A percentile compares a stretch with the other conserved stretches of the same genome.
Conservation (phyloP, 2,797 vertebrate genomes). For the Malacoctenus gilli region DNA sequence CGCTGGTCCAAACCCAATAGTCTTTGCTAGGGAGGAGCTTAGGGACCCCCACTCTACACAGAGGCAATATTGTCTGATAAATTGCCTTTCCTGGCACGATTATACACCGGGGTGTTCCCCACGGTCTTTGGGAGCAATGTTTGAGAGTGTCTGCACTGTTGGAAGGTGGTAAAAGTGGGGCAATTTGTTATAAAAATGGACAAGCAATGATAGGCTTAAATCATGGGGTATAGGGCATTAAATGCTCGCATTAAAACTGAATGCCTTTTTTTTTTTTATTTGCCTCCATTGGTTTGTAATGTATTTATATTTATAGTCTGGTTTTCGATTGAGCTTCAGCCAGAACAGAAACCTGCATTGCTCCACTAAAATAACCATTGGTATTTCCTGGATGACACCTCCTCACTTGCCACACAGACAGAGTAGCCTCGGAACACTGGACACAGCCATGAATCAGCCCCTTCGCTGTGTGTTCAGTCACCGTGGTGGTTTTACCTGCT, state of each 20-base stretch:
- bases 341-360: no score
- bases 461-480: conserved; percentile 10
- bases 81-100: conserved; percentile 75
- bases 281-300: conserved; percentile 4
- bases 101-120: conserved; percentile 69
- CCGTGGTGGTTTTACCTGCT: background rate
- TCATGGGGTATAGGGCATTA: conserved; percentile 26
- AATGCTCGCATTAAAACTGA: conserved; percentile 31
- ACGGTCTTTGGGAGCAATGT: conserved; percentile 59
- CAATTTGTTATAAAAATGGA: conserved; percentile 56
- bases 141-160: conserved; percentile 55
- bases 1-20: conserved; percentile 67
- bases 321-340: no score
- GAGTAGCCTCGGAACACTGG: no score
- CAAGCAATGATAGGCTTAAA: conserved; percentile 49
- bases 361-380: no score
- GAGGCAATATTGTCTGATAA: conserved; percentile 80
- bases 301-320: conserved; percentile 1
- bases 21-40: conserved; percentile 60
- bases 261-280: background rate
- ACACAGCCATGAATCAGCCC: conserved; percentile 10
- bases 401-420: conserved; percentile 9
- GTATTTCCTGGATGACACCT: conserved; percentile 9
- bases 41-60: conserved; percentile 72
- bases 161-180: conserved; percentile 55